phyloP scores from a whole-genome alignment of 2,888 invertebrate genomes.

The Andrena fulva region DNA sequence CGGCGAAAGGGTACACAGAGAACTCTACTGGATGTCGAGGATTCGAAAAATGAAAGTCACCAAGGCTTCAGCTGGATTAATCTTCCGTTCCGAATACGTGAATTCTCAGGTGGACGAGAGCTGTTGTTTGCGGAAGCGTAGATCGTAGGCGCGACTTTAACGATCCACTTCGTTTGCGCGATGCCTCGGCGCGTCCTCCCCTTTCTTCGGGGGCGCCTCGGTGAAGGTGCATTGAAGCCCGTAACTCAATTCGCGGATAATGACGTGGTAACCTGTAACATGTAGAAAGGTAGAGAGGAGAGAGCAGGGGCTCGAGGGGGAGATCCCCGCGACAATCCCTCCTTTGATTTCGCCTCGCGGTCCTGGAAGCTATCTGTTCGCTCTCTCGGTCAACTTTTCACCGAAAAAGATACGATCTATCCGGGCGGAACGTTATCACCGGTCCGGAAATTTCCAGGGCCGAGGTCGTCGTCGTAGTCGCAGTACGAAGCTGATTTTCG shows the following conservation, averaged over 20 bases:
- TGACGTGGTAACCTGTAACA: conserved; percentile 43
- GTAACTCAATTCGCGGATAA: conserved; percentile 54
- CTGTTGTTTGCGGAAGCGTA: conserved; percentile 17
- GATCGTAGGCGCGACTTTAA: conserved; percentile 39
- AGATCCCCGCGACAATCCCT: conserved; percentile 14
- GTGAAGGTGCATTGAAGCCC: conserved; percentile 10
- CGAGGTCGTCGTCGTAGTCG: conserved; percentile 47
- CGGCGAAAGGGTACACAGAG: too few relatives aligned
- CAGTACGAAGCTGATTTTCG: conserved; percentile 63
- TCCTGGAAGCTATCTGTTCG: conserved; percentile 32
- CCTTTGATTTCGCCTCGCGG: conserved; percentile 35
- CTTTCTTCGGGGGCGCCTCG: conserved; percentile 14
- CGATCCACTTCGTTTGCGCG: conserved; percentile 57
- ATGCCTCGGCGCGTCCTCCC: conserved; percentile 30
- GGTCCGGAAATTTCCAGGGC: conserved; percentile 66
- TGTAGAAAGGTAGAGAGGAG: neutral
- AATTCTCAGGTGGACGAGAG: conserved; percentile 27
- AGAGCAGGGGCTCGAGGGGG: neutral
- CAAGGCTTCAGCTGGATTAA: neutral
- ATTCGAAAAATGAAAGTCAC: too few relatives aligned
- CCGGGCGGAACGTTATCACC: conserved; percentile 75
- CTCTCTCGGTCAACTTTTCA: conserved; percentile 66
- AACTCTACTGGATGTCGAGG: too few relatives aligned
- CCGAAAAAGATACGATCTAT: conserved; percentile 75
- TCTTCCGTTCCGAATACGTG: neutral